Percentiles rank a stretch among this genome's conserved stretches.
Conservation (phyloP, 2,888 invertebrate genomes). For the Alviniconcha strummeri region DNA sequence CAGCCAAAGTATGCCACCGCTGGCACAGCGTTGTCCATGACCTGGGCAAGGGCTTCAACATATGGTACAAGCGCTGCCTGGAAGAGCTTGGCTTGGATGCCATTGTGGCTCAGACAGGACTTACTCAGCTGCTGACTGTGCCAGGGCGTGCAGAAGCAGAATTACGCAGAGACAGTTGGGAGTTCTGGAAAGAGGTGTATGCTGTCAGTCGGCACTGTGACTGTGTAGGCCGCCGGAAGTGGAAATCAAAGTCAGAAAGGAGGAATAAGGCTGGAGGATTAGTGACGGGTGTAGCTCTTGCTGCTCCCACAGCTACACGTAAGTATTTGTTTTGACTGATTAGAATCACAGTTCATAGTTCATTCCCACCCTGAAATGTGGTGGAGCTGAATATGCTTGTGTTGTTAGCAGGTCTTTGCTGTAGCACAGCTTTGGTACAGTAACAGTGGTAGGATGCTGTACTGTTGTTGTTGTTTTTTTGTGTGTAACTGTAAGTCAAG, state of each 20-base stretch:
- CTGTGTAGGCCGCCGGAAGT: background rate
- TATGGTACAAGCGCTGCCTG: slow-evolving; percentile 34
- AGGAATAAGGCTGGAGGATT: background rate
- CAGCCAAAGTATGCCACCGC: slow-evolving; percentile 34
- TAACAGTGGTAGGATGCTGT: too few relatives aligned
- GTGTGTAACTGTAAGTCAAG: too few relatives aligned
- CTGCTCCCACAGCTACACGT: too few relatives aligned
- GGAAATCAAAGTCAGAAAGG: background rate
- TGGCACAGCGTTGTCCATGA: slow-evolving; percentile 28
- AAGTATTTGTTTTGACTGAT: too few relatives aligned
- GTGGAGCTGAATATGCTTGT: too few relatives aligned
- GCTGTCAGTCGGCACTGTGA: slow-evolving; percentile 1
- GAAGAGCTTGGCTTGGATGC: slow-evolving; percentile 29
- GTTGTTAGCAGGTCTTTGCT: too few relatives aligned
- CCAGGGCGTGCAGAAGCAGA: background rate
- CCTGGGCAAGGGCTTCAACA: slow-evolving; percentile 28
- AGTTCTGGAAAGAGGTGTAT: slow-evolving; percentile 33
- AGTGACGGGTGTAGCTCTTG: background rate
- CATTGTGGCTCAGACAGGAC: slow-evolving; percentile 33
- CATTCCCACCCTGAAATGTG: too few relatives aligned
- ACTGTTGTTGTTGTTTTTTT: too few relatives aligned
- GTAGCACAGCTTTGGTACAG: too few relatives aligned
- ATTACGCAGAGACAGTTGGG: slow-evolving; percentile 13
- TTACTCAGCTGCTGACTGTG: background rate
- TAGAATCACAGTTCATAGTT: too few relatives aligned